A percentile compares a stretch with the other conserved stretches of the same genome.
phyloP scores from a whole-genome alignment of 2,797 vertebrate genomes.

The Sebastes ruberrimus region DNA sequence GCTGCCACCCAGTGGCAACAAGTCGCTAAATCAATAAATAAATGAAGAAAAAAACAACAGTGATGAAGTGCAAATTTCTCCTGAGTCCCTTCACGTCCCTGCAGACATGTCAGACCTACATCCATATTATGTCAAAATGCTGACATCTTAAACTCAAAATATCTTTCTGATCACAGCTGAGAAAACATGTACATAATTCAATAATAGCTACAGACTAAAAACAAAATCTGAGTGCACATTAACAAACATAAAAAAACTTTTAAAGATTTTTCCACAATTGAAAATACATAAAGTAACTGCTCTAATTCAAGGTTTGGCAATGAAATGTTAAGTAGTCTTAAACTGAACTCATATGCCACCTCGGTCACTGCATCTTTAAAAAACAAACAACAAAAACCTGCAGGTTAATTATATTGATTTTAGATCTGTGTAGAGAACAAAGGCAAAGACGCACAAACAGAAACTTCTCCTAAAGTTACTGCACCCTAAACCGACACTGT shows the following conservation, averaged over 20 bases:
- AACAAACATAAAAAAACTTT: background rate
- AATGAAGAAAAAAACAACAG: slow-evolving; percentile 18
- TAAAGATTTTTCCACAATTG: background rate
- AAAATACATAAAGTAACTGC: slow-evolving; percentile 1
- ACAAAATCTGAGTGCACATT: background rate
- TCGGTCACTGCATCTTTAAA: background rate
- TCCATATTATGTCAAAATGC: background rate
- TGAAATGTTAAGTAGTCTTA: background rate
- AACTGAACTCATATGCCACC: background rate
- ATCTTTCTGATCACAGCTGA: slow-evolving; percentile 7
- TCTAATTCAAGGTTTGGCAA: slow-evolving; percentile 14
- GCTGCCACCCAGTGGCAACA: slow-evolving; percentile 73
- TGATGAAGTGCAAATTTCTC: slow-evolving; percentile 54
- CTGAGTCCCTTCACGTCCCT: slow-evolving; percentile 8
- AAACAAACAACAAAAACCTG: background rate
- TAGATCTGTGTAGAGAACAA: background rate
- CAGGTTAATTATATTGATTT: background rate
- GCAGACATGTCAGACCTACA: background rate
- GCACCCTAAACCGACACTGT: background rate
- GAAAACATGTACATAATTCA: background rate
- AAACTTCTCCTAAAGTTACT: background rate
- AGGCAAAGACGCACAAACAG: background rate
- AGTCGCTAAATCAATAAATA: slow-evolving; percentile 52
- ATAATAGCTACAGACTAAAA: background rate
- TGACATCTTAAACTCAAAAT: background rate